A percentile compares a stretch with the other conserved stretches of the same genome.
These are phyloP conservation scores for Sebastes umbrosus DNA, from an alignment of 2,797 vertebrate species.

Conservation along the genomic window DNA sequence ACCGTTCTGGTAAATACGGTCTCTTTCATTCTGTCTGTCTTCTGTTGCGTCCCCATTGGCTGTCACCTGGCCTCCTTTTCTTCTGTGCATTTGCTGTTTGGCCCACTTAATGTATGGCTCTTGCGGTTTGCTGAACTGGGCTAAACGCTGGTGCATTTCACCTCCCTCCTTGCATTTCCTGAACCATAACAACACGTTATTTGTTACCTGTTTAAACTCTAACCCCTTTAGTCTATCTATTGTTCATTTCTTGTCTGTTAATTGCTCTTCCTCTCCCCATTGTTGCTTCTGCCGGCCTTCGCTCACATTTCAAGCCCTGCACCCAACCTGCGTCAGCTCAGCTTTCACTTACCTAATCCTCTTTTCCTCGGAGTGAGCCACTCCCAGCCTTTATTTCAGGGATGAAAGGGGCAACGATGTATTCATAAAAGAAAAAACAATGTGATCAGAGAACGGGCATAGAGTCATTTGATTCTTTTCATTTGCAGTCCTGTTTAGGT, in stretches of 20 bases:
- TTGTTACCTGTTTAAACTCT: conserved; percentile 2
- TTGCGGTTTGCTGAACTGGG: background rate
- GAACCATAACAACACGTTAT: conserved; percentile 1
- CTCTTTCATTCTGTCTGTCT: conserved; percentile 69
- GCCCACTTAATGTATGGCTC: background rate
- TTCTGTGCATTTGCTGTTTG: conserved; percentile 10
- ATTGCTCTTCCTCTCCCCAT: background rate
- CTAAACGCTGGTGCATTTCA: conserved; percentile 10
- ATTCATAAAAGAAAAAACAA: conserved; percentile 12
- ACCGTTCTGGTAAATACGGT: conserved; percentile 82
- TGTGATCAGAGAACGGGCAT: background rate
- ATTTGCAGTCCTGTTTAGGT: conserved; percentile 76
- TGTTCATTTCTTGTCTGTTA: background rate
- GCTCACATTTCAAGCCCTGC: conserved; percentile 12
- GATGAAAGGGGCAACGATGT: conserved; percentile 19
- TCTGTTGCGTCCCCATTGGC: conserved; percentile 11
- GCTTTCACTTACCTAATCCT: conserved; percentile 47
- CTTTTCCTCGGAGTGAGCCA: conserved; percentile 31
- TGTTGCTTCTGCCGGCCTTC: conserved; percentile 1
- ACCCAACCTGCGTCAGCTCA: conserved; percentile 31
- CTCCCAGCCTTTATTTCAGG: conserved; percentile 33
- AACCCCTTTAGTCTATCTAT: background rate
- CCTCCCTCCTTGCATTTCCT: background rate
- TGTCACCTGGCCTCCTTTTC: conserved; percentile 30
- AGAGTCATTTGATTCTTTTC: conserved; percentile 52